Evolutionary conservation across 2,888 invertebrate genomes (phyloP).

Genomic region (Oeneis ivallda): DNA sequence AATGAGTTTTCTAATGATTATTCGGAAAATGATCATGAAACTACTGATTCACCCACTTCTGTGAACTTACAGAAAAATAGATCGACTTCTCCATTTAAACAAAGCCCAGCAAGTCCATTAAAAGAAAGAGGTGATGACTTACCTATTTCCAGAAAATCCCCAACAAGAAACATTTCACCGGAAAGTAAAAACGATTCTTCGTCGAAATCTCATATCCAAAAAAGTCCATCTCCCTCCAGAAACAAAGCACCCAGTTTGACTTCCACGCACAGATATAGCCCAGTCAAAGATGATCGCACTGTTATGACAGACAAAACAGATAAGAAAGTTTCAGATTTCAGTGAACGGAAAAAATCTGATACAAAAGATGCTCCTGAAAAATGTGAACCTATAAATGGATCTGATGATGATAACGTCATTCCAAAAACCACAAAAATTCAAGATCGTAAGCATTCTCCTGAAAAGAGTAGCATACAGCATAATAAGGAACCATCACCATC

Average conservation of each 20-base stretch:
- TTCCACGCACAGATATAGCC: background rate
- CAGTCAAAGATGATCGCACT: background rate
- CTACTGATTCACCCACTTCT: constrained; percentile 25
- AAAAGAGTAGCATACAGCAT: background rate
- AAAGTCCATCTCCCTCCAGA: constrained; percentile 7
- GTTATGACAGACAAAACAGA: background rate
- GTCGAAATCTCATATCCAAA: constrained; percentile 18
- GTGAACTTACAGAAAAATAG: constrained; percentile 15
- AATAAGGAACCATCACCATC: constrained; percentile 45
- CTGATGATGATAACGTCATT: background rate
- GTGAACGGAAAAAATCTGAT: constrained; percentile 15
- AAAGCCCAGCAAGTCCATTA: constrained; percentile 18
- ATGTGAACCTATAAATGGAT: background rate
- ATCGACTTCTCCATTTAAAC: constrained; percentile 3
- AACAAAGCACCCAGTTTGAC: constrained; percentile 2
- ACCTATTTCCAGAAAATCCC: constrained; percentile 10
- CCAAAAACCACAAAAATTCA: background rate
- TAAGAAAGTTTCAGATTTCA: background rate
- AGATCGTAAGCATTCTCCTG: background rate
- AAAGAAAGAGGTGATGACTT: constrained; percentile 18
- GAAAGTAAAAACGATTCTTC: constrained; percentile 40
- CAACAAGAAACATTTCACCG: constrained; percentile 11
- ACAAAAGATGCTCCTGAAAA: constrained; percentile 1
- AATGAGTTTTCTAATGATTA: constrained; percentile 6
- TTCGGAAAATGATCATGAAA: background rate